Base-by-base conservation (phyloP, 1,140 invertebrate species). In the Brachionus manjavacas region DNA sequence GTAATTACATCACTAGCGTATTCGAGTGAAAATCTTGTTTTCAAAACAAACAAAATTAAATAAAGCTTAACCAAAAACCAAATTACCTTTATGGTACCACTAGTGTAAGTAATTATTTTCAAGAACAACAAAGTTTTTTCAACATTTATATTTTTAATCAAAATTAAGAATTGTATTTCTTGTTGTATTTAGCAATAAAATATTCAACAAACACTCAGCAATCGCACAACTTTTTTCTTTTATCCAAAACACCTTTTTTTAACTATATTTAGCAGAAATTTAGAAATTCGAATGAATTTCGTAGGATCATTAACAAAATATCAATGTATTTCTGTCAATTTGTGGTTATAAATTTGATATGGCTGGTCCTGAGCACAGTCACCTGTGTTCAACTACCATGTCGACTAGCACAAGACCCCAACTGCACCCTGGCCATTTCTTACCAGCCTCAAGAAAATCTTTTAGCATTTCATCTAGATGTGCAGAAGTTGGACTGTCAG, bases 261-360 rank as follows among this genome's bases (percentile, higher is more conserved):
- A 43, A 72, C 31, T 60, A 60, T 60, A 60, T 60, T 60, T 41
- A 41, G 31, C 14, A 41, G 2, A 39, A 16, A 14, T 39, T 41
- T 72, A 39, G 39, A 72, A 72, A 72, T 72, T 72, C 68, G 68
- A 72, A 72, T 72, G 68, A 72, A 72, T 72, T 72, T 72, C 28
- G 39, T 39, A 14, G 28, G 39, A 72, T 20, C 16, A 39, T 16
- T 72, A 72, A 72, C 0, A 68, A 68, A 68, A n/a, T 68, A 31
- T 72, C 31, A 72, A 72, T 72, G 68, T 20, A 41, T 72, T 11
- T 39, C 28, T 41, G 20, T 41, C 68, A 41, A 9, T 39, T 41
- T 72, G 12, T 72, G 35, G 39, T 72, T 16, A 16, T 39, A 39
- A 72, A 12, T 72, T 41, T 39, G 31, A 72, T 72, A 16, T 39